These are phyloP conservation scores for Cuculus canorus DNA, from an alignment of 2,797 vertebrate species.

Conservation along the genomic window DNA sequence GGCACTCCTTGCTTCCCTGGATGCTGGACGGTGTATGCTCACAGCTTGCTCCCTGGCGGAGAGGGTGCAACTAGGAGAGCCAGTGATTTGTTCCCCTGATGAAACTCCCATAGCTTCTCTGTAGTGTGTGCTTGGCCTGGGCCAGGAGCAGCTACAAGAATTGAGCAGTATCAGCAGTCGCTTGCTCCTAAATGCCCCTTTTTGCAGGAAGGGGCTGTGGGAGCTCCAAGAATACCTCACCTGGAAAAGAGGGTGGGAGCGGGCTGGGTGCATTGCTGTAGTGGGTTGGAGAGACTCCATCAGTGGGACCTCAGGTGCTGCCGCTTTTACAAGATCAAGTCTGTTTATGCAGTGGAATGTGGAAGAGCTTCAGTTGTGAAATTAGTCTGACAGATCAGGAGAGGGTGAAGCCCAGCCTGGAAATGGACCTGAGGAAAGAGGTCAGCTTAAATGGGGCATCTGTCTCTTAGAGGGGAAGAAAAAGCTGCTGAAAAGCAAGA, in stretches of 20 bases:
- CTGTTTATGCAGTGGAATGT: constrained; percentile 37
- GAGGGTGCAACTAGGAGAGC: neutral
- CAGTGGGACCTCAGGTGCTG: constrained; percentile 48
- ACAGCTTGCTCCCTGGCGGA: neutral
- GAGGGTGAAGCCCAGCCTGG: constrained; percentile 40
- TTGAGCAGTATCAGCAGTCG: neutral
- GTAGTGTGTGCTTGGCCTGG: neutral
- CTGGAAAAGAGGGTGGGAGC: neutral
- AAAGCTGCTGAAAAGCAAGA: constrained; percentile 48
- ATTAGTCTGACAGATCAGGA: constrained; percentile 32
- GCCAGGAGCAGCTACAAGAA: neutral
- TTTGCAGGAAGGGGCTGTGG: fast-evolving
- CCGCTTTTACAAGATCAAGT: constrained; percentile 55
- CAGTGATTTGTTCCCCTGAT: neutral
- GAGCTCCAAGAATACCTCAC: neutral
- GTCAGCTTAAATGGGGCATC: constrained; percentile 46
- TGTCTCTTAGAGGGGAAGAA: neutral
- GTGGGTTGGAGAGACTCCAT: neutral
- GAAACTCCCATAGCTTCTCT: neutral
- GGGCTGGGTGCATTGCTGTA: neutral
- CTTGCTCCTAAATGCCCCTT: neutral
- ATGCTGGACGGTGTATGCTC: fast-evolving
- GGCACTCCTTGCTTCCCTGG: neutral
- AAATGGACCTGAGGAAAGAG: constrained; percentile 34
- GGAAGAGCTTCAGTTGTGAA: constrained; percentile 57